Percentiles rank a stretch among this genome's conserved stretches.
Evolutionary conservation across 2,797 vertebrate genomes (phyloP).

Genomic region (Tauraco hartlaubi): DNA sequence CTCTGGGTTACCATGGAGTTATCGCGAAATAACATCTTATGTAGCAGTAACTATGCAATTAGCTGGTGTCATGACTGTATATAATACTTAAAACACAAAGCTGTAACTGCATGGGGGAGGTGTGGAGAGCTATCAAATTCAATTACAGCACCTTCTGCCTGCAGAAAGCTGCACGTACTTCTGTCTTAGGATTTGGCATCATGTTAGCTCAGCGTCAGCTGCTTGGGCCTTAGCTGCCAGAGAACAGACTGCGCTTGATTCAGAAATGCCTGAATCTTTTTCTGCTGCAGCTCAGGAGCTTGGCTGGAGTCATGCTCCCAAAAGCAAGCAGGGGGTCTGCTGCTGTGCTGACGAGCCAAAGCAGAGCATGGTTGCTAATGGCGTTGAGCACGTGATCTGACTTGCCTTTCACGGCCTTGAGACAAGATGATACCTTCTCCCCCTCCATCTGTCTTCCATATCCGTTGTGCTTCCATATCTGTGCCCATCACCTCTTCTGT

Average conservation of each 20-base stretch:
- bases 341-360: conserved; percentile 4
- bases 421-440: neutral
- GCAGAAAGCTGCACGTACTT: conserved; percentile 59
- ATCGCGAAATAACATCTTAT: conserved; percentile 71
- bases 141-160: conserved; percentile 58
- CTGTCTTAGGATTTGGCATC: conserved; percentile 74
- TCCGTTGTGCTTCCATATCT: neutral
- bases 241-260: conserved; percentile 68
- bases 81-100: conserved; percentile 76
- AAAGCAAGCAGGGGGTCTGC: conserved; percentile 10
- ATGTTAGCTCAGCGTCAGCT: conserved; percentile 70
- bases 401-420: neutral
- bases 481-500: neutral
- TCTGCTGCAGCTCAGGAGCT: conserved; percentile 38
- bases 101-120: conserved; percentile 69
- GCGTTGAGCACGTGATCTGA: neutral
- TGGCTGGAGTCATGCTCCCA: neutral
- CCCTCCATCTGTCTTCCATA: neutral
- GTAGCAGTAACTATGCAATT: conserved; percentile 69
- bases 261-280: conserved; percentile 58
- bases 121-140: conserved; percentile 71
- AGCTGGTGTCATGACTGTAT: conserved; percentile 70
- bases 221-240: conserved; percentile 70
- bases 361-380: neutral
- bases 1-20: conserved; percentile 76